A percentile compares a stretch with the other conserved stretches of the same genome.
These are phyloP conservation scores for Pleuronectes platessa DNA, from an alignment of 2,113 vertebrate genomes.

Conservation along the genomic window DNA sequence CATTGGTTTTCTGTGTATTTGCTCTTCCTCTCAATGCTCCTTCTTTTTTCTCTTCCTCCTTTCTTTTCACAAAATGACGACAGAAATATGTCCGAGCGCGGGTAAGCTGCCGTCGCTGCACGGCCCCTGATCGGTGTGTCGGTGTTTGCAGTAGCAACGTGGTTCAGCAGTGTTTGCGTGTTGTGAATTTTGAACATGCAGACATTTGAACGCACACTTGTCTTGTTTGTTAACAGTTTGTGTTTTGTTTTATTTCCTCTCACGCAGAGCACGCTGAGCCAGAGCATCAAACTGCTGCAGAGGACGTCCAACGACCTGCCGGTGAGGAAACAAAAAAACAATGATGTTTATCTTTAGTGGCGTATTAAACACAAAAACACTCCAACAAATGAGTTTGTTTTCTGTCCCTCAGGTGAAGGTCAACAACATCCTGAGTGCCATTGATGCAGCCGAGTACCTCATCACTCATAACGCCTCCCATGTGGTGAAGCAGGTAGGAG, in stretches of 20 bases:
- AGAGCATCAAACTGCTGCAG: slow-evolving; percentile 85
- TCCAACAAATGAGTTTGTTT: background rate
- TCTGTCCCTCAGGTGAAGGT: slow-evolving; percentile 83
- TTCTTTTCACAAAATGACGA: slow-evolving; percentile 74
- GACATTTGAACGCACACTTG: background rate
- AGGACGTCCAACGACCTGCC: slow-evolving; percentile 81
- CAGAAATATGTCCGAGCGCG: slow-evolving; percentile 90
- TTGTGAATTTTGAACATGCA: background rate
- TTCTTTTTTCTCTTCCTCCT: slow-evolving; percentile 10
- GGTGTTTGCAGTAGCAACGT: slow-evolving; percentile 30
- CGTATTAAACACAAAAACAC: background rate
- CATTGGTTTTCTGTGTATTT: background rate
- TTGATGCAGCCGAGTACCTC: slow-evolving; percentile 89
- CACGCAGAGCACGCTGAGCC: slow-evolving; percentile 84
- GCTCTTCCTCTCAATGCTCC: background rate
- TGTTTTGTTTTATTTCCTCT: slow-evolving; percentile 20
- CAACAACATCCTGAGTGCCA: slow-evolving; percentile 81
- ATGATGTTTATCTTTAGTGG: background rate
- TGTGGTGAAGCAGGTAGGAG: slow-evolving; percentile 85
- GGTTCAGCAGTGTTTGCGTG: slow-evolving; percentile 17
- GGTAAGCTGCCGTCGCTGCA: slow-evolving; percentile 79
- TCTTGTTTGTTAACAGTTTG: background rate
- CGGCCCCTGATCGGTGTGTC: slow-evolving; percentile 6
- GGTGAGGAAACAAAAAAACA: slow-evolving; percentile 78
- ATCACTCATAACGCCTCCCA: slow-evolving; percentile 86